These are phyloP conservation scores for Brachypodius melanocephalos DNA, from an alignment of 2,113 vertebrate species.

Conservation along the genomic window DNA sequence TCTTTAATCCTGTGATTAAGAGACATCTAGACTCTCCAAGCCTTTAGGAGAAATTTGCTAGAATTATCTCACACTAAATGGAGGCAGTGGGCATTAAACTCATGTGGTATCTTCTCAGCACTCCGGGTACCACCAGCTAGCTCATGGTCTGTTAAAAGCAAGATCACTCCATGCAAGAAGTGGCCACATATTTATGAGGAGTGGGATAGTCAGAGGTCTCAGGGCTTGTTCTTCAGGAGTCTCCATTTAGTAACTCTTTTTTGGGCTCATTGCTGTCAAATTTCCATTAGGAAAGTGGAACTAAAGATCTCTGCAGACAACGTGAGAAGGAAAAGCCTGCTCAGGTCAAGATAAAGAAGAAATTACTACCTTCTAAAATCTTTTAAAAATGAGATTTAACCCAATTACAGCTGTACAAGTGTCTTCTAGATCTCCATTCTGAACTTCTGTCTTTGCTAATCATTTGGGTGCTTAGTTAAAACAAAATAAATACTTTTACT, in stretches of 20 bases:
- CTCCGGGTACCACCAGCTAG: background rate
- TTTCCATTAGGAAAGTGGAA: background rate
- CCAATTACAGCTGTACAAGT: background rate
- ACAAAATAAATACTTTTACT: background rate
- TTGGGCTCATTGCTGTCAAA: background rate
- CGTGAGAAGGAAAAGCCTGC: background rate
- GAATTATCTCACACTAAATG: background rate
- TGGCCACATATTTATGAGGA: background rate
- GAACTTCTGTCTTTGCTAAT: background rate
- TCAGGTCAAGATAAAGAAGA: background rate
- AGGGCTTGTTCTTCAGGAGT: background rate
- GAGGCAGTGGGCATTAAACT: background rate
- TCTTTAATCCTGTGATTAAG: background rate
- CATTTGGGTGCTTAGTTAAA: background rate
- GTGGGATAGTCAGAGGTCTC: background rate
- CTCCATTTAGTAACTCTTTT: background rate
- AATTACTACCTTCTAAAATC: background rate
- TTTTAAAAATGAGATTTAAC: background rate
- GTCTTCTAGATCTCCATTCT: background rate
- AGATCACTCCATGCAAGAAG: background rate
- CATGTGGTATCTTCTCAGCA: background rate
- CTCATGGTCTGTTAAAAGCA: background rate
- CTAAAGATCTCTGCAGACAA: background rate
- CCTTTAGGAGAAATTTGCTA: background rate
- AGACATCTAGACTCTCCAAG: background rate